These are phyloP conservation scores for Lycophotia porphyrea DNA, from an alignment of 2,888 invertebrate species.

Conservation along the genomic window DNA sequence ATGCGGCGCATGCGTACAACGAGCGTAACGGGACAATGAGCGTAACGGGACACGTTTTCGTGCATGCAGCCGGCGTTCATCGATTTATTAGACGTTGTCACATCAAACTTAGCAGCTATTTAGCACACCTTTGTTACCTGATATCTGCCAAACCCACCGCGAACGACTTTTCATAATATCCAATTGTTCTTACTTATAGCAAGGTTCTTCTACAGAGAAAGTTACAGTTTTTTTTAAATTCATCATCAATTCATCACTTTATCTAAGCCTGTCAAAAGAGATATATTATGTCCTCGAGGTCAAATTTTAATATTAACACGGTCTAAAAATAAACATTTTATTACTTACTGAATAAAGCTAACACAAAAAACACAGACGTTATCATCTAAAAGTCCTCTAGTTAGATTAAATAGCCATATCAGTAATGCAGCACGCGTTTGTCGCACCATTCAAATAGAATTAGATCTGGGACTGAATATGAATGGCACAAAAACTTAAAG, in stretches of 20 bases:
- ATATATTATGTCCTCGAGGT: not conserved
- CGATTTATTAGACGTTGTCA: no score
- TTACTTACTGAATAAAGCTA: slow-evolving; percentile 13
- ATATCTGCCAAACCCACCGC: no score
- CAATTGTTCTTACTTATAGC: not conserved
- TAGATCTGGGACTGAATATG: slow-evolving; percentile 43
- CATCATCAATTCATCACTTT: no score
- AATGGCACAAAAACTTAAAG: slow-evolving; percentile 56
- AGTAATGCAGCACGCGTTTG: slow-evolving; percentile 43
- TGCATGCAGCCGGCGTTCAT: no score
- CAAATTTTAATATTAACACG: not conserved
- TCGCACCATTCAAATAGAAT: slow-evolving; percentile 60
- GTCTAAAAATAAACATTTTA: slow-evolving; percentile 7
- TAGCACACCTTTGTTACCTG: not conserved
- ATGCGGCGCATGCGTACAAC: no score
- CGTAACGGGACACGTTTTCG: no score
- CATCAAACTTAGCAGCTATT: no score
- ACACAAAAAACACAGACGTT: slow-evolving; percentile 6
- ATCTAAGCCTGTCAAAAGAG: not conserved
- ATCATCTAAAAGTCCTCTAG: slow-evolving; percentile 22
- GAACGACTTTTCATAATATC: not conserved
- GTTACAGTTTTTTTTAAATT: not conserved
- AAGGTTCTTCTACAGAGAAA: not conserved
- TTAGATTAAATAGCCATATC: slow-evolving; percentile 50
- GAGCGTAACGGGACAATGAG: no score